A percentile compares a stretch with the other conserved stretches of the same genome.
Conservation (phyloP, 2,888 invertebrate species). For the Linnaemya vulpina region DNA sequence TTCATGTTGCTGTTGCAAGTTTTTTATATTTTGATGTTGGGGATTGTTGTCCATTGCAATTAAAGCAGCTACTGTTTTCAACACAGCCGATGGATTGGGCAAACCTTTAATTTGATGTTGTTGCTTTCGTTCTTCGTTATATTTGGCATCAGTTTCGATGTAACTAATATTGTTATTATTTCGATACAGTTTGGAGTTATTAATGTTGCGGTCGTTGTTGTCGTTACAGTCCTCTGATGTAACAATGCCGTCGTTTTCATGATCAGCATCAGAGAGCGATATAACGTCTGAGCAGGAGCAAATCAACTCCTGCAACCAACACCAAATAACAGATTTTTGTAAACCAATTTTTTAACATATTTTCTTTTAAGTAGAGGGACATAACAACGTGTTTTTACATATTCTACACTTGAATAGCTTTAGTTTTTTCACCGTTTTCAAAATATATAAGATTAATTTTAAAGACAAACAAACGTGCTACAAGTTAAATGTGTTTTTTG, state of each 20-base stretch:
- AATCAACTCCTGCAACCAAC: constrained; percentile 87
- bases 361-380: constrained; percentile 46
- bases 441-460: neutral
- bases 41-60: constrained; percentile 82
- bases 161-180: constrained; percentile 61
- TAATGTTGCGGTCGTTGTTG: constrained; percentile 51
- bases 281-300: constrained; percentile 87
- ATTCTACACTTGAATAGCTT: constrained; percentile 72
- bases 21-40: constrained; percentile 83
- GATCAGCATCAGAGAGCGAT: constrained; percentile 79
- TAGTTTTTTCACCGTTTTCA: constrained; percentile 48
- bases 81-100: constrained; percentile 81
- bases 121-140: constrained; percentile 32
- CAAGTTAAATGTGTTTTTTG: too few species aligned
- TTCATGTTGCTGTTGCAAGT: constrained; percentile 79
- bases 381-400: constrained; percentile 36
- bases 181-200: constrained; percentile 34
- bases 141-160: constrained; percentile 3
- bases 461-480: neutral
- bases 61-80: constrained; percentile 81
- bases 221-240: constrained; percentile 50
- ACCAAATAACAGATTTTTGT: constrained; percentile 84
- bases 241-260: constrained; percentile 73
- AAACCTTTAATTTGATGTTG: constrained; percentile 69
- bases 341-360: constrained; percentile 73